Evolutionary conservation across 2,797 vertebrate species (phyloP).

Genomic region (Epinephelus malabaricus): DNA sequence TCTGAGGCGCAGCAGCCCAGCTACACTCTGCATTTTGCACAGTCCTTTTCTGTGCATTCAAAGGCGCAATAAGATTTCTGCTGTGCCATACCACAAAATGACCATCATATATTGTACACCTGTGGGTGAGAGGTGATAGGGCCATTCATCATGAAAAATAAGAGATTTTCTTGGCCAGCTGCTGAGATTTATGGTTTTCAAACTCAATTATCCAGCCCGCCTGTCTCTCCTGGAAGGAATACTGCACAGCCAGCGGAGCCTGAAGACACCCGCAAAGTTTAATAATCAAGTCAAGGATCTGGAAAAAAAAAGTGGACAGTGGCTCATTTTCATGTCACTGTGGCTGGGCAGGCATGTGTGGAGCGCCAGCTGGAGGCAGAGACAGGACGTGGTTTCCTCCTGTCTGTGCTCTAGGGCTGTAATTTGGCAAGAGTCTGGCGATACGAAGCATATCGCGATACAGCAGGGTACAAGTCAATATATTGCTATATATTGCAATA

Average conservation of each 20-base stretch:
- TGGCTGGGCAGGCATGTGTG: neutral
- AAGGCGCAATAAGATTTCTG: neutral
- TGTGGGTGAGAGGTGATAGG: neutral
- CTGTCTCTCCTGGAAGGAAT: constrained; percentile 5
- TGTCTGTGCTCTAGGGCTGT: too few relatives aligned
- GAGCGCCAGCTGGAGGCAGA: neutral
- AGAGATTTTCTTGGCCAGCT: constrained; percentile 14
- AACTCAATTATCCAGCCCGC: constrained; percentile 30
- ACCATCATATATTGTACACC: neutral
- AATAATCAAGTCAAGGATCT: neutral
- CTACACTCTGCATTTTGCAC: neutral
- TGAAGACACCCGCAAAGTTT: constrained; percentile 3
- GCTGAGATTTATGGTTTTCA: constrained; percentile 30
- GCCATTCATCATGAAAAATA: constrained; percentile 13
- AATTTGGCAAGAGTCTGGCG: too few relatives aligned
- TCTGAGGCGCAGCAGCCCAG: neutral
- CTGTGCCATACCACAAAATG: neutral
- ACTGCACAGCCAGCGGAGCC: constrained; percentile 3
- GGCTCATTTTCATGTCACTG: neutral
- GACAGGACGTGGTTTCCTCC: neutral
- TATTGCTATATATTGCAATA: too few relatives aligned
- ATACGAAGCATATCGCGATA: too few relatives aligned
- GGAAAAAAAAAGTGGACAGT: neutral
- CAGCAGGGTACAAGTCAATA: too few relatives aligned
- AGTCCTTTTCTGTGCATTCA: neutral